A percentile compares a stretch with the other conserved stretches of the same genome.
phyloP scores from a whole-genome alignment of 1,140 invertebrate genomes.

The Brachionus sp. region DNA sequence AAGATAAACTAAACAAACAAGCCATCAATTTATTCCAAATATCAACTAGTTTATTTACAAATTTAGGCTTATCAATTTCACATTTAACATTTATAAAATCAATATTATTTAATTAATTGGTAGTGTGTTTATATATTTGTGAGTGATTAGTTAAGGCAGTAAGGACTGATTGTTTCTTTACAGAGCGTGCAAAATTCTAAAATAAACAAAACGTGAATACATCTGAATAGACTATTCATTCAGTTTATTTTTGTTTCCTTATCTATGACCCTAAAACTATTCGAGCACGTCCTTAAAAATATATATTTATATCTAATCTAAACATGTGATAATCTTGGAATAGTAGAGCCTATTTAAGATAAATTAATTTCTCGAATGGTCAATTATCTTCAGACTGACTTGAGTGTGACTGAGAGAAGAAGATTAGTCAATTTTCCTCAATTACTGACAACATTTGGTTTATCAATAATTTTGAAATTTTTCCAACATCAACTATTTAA shows the following conservation, averaged over 20 bases:
- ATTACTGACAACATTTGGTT: not conserved
- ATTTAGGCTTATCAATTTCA: not conserved
- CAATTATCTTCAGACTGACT: not conserved
- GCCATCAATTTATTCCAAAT: not conserved
- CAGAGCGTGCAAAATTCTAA: conserved; percentile 15
- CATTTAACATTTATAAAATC: conserved; percentile 16
- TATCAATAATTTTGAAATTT: too few relatives aligned
- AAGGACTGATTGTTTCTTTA: not conserved
- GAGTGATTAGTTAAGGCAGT: conserved; percentile 20
- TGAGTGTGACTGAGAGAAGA: conserved; percentile 28
- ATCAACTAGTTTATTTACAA: not conserved
- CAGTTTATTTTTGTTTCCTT: conserved; percentile 29
- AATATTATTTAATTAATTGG: not conserved
- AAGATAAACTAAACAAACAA: conserved; percentile 1
- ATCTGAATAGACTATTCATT: too few relatives aligned
- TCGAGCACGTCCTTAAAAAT: conserved; percentile 14
- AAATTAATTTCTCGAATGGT: conserved; percentile 16
- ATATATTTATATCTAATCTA: conserved; percentile 40
- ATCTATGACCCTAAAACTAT: conserved; percentile 37
- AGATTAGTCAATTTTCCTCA: conserved; percentile 15
- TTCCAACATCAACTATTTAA: too few relatives aligned
- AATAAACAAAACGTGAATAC: not conserved
- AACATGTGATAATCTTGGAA: conserved; percentile 33
- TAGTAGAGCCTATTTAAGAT: not conserved
- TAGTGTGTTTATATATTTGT: not conserved